A percentile compares a stretch with the other conserved stretches of the same genome.
Conservation (phyloP, 2,888 invertebrate genomes). For the Synanthedon myopaeformis region DNA sequence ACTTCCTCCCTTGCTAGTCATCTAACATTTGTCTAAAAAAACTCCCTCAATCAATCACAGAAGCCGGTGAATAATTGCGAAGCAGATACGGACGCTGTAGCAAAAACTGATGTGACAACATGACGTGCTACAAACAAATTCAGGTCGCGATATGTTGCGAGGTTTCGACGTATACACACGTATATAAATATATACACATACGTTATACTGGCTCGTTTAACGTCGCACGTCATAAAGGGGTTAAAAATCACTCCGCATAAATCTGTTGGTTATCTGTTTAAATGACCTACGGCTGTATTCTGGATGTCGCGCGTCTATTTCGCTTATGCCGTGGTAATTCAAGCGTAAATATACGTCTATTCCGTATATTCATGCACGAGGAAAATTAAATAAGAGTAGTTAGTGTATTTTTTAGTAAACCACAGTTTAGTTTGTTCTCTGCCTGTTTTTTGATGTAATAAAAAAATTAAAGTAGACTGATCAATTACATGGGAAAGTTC, state of each 20-base stretch:
- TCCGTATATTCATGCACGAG: no score
- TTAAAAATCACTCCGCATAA: conserved; percentile 65
- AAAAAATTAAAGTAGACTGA: no score
- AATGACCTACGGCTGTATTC: conserved; percentile 43
- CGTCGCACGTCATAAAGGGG: conserved; percentile 37
- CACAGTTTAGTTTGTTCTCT: no score
- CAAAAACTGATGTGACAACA: conserved; percentile 21
- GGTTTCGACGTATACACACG: conserved; percentile 25
- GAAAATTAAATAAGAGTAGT: no score
- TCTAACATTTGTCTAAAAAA: conserved; percentile 7
- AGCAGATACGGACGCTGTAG: conserved; percentile 11
- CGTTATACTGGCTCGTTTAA: conserved; percentile 19
- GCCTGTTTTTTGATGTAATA: no score
- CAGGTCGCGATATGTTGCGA: conserved; percentile 24
- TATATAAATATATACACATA: no score
- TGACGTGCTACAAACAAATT: conserved; percentile 23
- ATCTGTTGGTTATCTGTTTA: conserved; percentile 53
- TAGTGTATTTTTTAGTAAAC: no score
- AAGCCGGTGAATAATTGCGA: conserved; percentile 14
- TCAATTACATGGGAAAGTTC: no score
- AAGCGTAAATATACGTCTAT: conserved; percentile 7
- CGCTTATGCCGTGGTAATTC: conserved; percentile 21
- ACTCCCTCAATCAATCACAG: conserved; percentile 18
- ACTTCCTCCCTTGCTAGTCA: neutral
- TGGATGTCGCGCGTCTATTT: conserved; percentile 25